Base-by-base conservation (phyloP, 2,113 vertebrate genomes). In the Erythrocebus patas region DNA sequence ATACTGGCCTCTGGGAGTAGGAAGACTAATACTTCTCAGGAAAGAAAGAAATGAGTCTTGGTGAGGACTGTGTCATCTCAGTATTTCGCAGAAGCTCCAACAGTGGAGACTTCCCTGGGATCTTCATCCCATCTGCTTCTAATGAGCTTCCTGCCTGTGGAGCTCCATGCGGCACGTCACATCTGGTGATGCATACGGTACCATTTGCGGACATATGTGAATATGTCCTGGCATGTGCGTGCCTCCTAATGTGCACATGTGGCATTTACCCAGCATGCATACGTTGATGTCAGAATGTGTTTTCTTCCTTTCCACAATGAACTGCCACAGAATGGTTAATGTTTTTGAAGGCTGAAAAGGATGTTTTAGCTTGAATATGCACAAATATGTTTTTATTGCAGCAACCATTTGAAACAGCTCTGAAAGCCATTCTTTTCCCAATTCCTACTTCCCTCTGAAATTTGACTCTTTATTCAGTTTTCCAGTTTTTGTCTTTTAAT, bases 151-250 rank as follows among this genome's bases (percentile, higher is more conserved):
- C 66, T 61, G 18, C 2, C 4, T 13, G 6, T 8, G 16, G 17
- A 17, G 30, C n/a, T 66, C 70, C 52, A 14, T 7, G 4, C 6
- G 0, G 17, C 18, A 35, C 4, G 32, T n/a, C 13, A 35, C 27
- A 23, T 81, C 78, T 7, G 1, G n/a, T 40, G n/a, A 22, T 6
- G 10, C 30, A 5, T 52, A 79, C 50, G 11, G 11, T 11, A 45
- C 2, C 0, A 4, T 1, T 35, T 13, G 22, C 5, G 0, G 20
- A 11, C 11, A 35, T 3, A 20, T 52, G 50, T 23, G 3, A 12
- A 20, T 23, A 32, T 2, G 1, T 32, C 11, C 11, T 30, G 27
- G 59, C 30, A 6, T 13, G 17, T 38, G 30, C 8, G 57, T 59
- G 57, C 57, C 1, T 59, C 23, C 22, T 43, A 43, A 23, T 57